Evolutionary conservation across 1,140 invertebrate genomes (phyloP), one percentile per base, ranked within the genome.

Genomic region (Harpegnathos saltator): DNA sequence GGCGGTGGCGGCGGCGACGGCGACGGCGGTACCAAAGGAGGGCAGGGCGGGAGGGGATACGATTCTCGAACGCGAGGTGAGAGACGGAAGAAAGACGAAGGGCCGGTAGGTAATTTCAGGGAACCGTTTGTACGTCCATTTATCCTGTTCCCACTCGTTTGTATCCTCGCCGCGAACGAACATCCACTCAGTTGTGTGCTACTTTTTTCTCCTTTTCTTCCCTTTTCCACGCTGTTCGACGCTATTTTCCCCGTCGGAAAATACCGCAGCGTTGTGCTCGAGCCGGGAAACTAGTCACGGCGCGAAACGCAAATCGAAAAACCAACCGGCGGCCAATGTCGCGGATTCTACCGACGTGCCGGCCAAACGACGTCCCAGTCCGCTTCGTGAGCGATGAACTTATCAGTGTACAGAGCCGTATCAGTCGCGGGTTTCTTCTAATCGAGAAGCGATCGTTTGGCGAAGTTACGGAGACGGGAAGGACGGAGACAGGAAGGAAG

Each of bases 51-150:
- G 11, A 22, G n/a, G 14, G n/a, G 48, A n/a, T n/a, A 4, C 3
- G 61, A 33, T n/a, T n/a, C n/a, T n/a, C 38, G 11, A 26, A 14
- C 33, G 48, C 50, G n/a, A 74, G 56, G 66, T 52, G 38, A 9
- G 3, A 74, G 58, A 72, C n/a, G 77, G 26, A 33, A 66, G 29
- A 73, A 66, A 80, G 17, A 50, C 9, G 29, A 38, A 66, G 26
- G 29, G 14, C 19, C 26, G 14, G 50, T 58, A 56, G 26, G 54
- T 72, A 81, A 81, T 81, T 81, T 81, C 68, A 56, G 38, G 7
- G 56, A 19, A 33, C 61, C 29, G 78, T 81, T 73, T 38, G 56
- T 81, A 72, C 59, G 24, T 63, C n/a, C 75, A 68, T 84, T 69
- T 80, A 80, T 69, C 29, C 24, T 81, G 65, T 61, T 77, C 29